A percentile compares a stretch with the other conserved stretches of the same genome.
Conservation (phyloP, 2,888 invertebrate species). For the Calliopum simillimum region DNA sequence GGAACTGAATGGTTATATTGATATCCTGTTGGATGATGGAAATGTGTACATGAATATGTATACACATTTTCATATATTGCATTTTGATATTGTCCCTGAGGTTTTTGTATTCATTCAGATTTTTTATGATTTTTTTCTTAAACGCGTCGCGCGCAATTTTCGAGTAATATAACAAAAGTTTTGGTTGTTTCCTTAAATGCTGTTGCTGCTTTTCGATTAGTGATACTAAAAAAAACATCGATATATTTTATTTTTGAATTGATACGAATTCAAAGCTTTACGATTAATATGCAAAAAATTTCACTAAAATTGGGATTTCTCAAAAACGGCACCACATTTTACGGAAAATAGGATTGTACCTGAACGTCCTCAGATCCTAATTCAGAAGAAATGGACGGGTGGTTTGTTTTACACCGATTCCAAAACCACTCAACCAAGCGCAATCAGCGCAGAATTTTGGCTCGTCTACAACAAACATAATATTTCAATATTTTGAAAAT, state of each 20-base stretch:
- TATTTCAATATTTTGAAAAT: too few species aligned
- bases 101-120: constrained; percentile 2
- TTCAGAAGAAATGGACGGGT: neutral
- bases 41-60: constrained; percentile 7
- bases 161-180: too few species aligned
- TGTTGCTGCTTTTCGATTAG: constrained; percentile 7
- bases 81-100: neutral
- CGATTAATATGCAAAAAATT: too few species aligned
- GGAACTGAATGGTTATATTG: constrained; percentile 40
- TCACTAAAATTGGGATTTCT: too few species aligned
- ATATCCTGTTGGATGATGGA: constrained; percentile 36
- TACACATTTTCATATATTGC: neutral
- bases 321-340: too few species aligned
- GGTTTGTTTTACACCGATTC: neutral
- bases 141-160: neutral
- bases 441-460: too few species aligned
- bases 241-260: neutral
- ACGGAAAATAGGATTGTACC: too few species aligned
- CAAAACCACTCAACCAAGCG: too few species aligned
- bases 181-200: neutral
- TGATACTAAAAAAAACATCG: neutral
- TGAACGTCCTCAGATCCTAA: neutral
- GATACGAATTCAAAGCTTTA: neutral
- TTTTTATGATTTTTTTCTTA: constrained; percentile 2
- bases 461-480: too few species aligned